Base-by-base conservation (phyloP, 2,797 vertebrate species). In the Alauda arvensis region DNA sequence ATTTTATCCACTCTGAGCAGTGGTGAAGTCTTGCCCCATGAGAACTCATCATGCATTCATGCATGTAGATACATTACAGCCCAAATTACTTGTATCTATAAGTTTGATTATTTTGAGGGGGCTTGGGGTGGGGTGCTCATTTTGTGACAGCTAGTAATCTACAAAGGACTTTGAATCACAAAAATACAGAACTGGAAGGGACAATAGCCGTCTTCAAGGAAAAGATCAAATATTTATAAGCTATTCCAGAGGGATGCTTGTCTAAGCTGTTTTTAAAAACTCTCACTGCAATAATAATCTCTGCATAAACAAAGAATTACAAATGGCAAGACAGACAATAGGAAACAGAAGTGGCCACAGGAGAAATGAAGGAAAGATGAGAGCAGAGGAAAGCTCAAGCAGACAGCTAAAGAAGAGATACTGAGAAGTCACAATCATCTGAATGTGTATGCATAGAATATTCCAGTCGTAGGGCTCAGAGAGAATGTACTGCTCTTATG, bases 191-290 rank as follows among this genome's bases (percentile, higher is more conserved):
- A 81, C 25, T 77, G 20, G 65, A 93, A 90, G 10, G 80, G 71
- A 81, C 71, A 75, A 49, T 40, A 89, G 63, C 23, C 23, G 1
- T 82, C 77, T 85, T 85, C 61, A 89, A 81, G 84, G 49, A 85
- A 65, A 85, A 87, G 56, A 89, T 81, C 53, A 87, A 92, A 76
- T 85, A 90, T 72, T 90, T 83, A 81, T 60, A 83, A 21, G 26
- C 14, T 86, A 48, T 77, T 92, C 62, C 85, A 87, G 60, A 90
- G 66, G 48, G 84, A 83, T 62, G 55, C 31, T 75, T 68, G 37
- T 56, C 82, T 75, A 83, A 77, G 29, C 40, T 52, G 33, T 77
- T 92, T 83, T 75, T 65, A 48, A 85, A 90, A 88, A 75, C 17
- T 42, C 45, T 84, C 67, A 62, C 61, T 85, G 77, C 67, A 88